phyloP scores from a whole-genome alignment of 1,140 invertebrate species.

The Panagrolaimus sp. region DNA sequence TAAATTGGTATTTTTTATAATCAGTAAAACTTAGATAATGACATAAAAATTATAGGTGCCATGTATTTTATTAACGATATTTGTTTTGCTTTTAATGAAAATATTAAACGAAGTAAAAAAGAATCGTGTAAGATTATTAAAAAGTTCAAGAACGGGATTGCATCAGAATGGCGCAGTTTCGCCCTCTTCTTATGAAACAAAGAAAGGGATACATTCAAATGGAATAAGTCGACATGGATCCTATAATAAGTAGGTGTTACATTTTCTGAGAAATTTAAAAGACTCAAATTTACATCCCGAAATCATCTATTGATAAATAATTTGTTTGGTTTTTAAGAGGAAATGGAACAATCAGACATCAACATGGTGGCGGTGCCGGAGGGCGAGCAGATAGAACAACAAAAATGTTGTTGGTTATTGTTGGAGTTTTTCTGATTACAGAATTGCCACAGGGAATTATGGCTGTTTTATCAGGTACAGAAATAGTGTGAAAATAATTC shows the following conservation, averaged over 20 bases:
- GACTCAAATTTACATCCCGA: not conserved
- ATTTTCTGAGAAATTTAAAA: not conserved
- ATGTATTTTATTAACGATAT: conserved; percentile 46
- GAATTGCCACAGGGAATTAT: conserved; percentile 53
- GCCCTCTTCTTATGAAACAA: not conserved
- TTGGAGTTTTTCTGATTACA: conserved; percentile 55
- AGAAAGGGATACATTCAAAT: not conserved
- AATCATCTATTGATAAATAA: conserved; percentile 15
- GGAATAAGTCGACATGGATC: conserved; percentile 4
- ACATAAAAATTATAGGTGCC: conserved; percentile 39
- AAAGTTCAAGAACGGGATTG: conserved; percentile 30
- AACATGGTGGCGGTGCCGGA: conserved; percentile 4
- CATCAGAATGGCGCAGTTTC: conserved; percentile 25
- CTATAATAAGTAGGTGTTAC: not conserved
- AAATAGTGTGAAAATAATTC: conserved; percentile 49
- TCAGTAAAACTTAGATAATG: no score
- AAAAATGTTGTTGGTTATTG: conserved; percentile 53
- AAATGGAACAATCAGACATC: conserved; percentile 23
- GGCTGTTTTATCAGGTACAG: conserved; percentile 52
- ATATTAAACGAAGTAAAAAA: conserved; percentile 53
- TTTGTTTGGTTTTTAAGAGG: not conserved
- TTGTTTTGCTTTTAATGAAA: conserved; percentile 50
- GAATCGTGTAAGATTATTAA: conserved; percentile 38
- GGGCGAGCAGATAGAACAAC: conserved; percentile 51
- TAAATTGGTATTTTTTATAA: conserved; percentile 37